phyloP scores from a whole-genome alignment of 2,113 vertebrate species.

The Cyprinodon tularosa region DNA sequence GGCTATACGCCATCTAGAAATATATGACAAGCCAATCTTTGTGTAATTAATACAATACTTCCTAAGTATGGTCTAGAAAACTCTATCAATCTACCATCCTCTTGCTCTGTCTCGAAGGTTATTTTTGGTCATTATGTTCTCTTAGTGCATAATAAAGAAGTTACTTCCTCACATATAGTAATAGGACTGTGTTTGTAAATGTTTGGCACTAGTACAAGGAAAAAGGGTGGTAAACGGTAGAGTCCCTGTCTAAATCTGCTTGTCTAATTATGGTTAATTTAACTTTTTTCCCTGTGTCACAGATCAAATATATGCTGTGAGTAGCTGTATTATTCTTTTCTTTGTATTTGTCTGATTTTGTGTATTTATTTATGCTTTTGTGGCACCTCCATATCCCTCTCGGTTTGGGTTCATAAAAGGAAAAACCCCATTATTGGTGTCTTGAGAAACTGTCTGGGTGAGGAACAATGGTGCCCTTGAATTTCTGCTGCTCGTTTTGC shows the following conservation, averaged over 20 bases:
- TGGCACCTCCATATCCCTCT: slow-evolving; percentile 54
- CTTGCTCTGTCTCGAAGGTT: background rate
- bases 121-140: background rate
- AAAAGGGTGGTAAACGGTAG: background rate
- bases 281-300: background rate
- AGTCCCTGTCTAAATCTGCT: background rate
- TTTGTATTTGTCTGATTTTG: background rate
- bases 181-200: background rate
- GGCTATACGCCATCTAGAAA: background rate
- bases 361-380: slow-evolving; percentile 17
- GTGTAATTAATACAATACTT: background rate
- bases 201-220: background rate
- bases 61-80: background rate
- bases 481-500: slow-evolving; percentile 72
- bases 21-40: background rate
- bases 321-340: background rate
- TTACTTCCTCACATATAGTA: background rate
- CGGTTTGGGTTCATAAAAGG: slow-evolving; percentile 70
- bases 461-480: slow-evolving; percentile 78
- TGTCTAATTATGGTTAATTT: background rate
- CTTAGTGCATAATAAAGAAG: background rate
- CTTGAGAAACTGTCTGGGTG: slow-evolving; percentile 44
- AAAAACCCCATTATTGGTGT: slow-evolving; percentile 66
- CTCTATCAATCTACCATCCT: background rate
- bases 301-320: background rate